Evolutionary conservation across 1,140 invertebrate genomes (phyloP), one percentile per base, ranked within the genome.

Genomic region (Polypedilum vanderplanki): DNA sequence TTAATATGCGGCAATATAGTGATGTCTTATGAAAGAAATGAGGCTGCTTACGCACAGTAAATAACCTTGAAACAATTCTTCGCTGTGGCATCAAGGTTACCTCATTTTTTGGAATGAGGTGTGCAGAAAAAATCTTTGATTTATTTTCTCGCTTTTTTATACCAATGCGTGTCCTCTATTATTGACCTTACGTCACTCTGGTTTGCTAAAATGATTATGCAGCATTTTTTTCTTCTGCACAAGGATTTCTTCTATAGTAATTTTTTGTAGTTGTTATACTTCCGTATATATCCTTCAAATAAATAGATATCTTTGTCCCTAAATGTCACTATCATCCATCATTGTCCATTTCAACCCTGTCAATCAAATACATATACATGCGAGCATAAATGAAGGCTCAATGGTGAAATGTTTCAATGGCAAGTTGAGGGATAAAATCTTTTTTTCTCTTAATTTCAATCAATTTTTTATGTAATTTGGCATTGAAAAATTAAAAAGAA

Each of bases 11-110:
- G 24, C 24, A 33, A 33, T 33, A 33, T 33, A 33, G 24, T 3
- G 24, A 33, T 33, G 24, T 33, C 2, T 33, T 3, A 33, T 33
- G 5, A 33, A 33, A 33, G 1, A 33, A 33, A 33, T 5, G 24
- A 33, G 24, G 24, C 5, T 33, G 24, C 4, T 12, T 57, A 57
- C 46, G 46, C 46, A 57, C n/a, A n/a, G 3, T 57, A 33, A 57
- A 12, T 57, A 33, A 57, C 46, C 46, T 57, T 57, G 46, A 57
- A 57, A 57, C 46, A 57, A 57, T 57, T 57, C 46, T 57, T 57
- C 46, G n/a, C 12, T 1, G 5, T 5, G 24, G 46, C 46, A n/a
- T 57, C 46, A 57, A 57, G 46, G 46, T 57, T 15, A n/a, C 46
- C n/a, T 15, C 12, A 57, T 57, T n/a, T 57, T 15, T 15, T 12